Base-by-base conservation (phyloP, 2,888 invertebrate genomes). In the Nyleta sp. region DNA sequence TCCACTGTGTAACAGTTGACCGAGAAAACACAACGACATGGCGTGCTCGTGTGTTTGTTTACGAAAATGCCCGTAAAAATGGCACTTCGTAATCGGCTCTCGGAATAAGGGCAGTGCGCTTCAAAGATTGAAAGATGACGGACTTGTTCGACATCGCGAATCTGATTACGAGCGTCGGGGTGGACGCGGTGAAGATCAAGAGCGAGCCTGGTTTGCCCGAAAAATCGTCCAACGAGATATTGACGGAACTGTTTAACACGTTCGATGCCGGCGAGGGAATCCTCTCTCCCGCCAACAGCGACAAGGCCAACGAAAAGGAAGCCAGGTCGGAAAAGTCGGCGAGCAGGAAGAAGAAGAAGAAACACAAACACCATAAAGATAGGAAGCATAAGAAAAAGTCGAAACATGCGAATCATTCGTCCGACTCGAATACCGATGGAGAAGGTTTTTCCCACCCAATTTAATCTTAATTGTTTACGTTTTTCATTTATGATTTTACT, bases 211-310 rank as follows among this genome's bases (percentile, higher is more conserved):
- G 90, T 3, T 46, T 91, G 42, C 90, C 88, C 28, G 90, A 92
- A 33, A 95, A 95, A 88, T 94, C 95, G 6, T 95, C 95, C 0
- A 94, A 93, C 87, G 96, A 97, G 91, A 96, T 97, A 84, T 92
- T 97, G 17, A 95, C 96, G 0, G 97, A 97, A 90, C 91, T 97
- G 0, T 96, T 97, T 86, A 92, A 95, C 84, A 95, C 94, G 20
- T 95, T 96, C 20, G 91, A 91, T 52, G 93, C 91, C 87, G 89
- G 92, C 75, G 84, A 92, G 90, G 77, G 91, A 90, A 70, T 75
- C 35, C 78, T 78, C 20, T 84, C 84, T 1, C 73, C 80, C 5
- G 76, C 78, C 11, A 84, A 79, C n/a, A 83, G 71, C 13, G 81
- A 70, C 67, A 83, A 72, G 53, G 84, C 22, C 13, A 70, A 62